A percentile compares a stretch with the other conserved stretches of the same genome.
Evolutionary conservation across 2,797 vertebrate genomes (phyloP).

Genomic region (Odontamblyopus rebecca): DNA sequence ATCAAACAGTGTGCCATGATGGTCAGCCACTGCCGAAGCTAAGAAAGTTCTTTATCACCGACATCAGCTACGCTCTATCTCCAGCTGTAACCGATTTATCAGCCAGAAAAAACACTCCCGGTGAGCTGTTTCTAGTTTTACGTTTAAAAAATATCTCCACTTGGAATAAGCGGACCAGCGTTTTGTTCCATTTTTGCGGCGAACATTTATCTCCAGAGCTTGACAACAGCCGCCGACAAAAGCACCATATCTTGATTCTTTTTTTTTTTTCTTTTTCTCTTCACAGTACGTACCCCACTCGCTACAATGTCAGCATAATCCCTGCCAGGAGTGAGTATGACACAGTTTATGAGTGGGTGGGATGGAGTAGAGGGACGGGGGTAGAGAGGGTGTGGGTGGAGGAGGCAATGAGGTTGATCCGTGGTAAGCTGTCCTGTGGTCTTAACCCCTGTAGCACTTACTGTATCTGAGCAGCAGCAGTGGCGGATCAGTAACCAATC

Average conservation of each 20-base stretch:
- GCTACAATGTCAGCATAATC: slow-evolving; percentile 66
- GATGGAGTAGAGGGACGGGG: neutral
- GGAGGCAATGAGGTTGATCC: slow-evolving; percentile 60
- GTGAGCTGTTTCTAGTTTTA: slow-evolving; percentile 40
- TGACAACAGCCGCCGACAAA: slow-evolving; percentile 48
- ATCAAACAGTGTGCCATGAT: slow-evolving; percentile 60
- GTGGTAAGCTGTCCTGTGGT: slow-evolving; percentile 59
- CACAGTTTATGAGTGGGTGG: slow-evolving; percentile 13
- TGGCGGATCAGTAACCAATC: slow-evolving; percentile 36
- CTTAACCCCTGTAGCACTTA: slow-evolving; percentile 41
- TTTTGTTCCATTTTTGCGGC: slow-evolving; percentile 18
- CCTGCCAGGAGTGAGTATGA: slow-evolving; percentile 58
- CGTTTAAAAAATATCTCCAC: slow-evolving; percentile 29
- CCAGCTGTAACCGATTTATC: slow-evolving; percentile 51
- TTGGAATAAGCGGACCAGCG: neutral
- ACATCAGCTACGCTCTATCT: slow-evolving; percentile 44
- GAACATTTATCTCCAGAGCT: slow-evolving; percentile 53
- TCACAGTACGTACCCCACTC: slow-evolving; percentile 48
- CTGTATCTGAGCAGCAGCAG: slow-evolving; percentile 55
- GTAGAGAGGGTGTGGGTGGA: slow-evolving; percentile 16
- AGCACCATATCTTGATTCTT: slow-evolving; percentile 62
- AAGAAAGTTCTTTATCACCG: slow-evolving; percentile 51
- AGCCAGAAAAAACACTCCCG: slow-evolving; percentile 34
- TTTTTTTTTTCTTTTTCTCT: slow-evolving; percentile 6
- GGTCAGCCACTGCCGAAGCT: slow-evolving; percentile 39